Evolutionary conservation across 2,888 invertebrate species (phyloP), one percentile per base, ranked within the genome.

Genomic region (Spisula solida): DNA sequence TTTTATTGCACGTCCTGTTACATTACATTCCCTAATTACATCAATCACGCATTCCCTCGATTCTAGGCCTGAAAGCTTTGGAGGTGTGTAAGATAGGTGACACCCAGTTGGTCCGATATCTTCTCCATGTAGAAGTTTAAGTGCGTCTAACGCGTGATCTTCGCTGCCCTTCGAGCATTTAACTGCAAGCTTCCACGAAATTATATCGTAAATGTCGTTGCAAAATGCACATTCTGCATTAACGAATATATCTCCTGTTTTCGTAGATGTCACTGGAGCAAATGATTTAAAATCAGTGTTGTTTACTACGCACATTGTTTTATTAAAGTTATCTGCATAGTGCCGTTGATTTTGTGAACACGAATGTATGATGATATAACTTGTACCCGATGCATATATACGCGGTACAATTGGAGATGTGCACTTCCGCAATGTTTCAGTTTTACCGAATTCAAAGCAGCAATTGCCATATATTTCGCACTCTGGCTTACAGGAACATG

Each of bases 1-100:
- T 25, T 4, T 10, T 5, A 66, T n/a, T 0, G 60, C 60, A 10
- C 10, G 20, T 12, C 25, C 10, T 5, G 25, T 66, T n/a, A 66
- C 60, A 66, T 66, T 66, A 25, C 60, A 66, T 66, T 66, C 25
- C n/a, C 60, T n/a, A 66, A 66, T 66, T 0, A 66, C 60, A 66
- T 66, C 60, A 25, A 1, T n/a, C 25, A 10, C 25, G 25, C 60
- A 66, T 66, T 66, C 60, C 25, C 25, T 20, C 25, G 60, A 66
- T 25, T 66, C 60, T 6, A n/a, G n/a, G 6, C 5, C n/a, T 25
- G 25, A 5, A 66, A 10, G 60, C 25, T 4, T n/a, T 0, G 60
- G 60, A 25, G 60, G 60, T n/a, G 25, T n/a, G 60, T 66, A 66
- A 25, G 25, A n/a, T 12, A 66, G 60, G 60, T 66, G 25, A 25